Percentiles rank a stretch among this genome's conserved stretches.
Evolutionary conservation across 2,113 vertebrate species (phyloP).

Genomic region (Caloenas nicobarica): DNA sequence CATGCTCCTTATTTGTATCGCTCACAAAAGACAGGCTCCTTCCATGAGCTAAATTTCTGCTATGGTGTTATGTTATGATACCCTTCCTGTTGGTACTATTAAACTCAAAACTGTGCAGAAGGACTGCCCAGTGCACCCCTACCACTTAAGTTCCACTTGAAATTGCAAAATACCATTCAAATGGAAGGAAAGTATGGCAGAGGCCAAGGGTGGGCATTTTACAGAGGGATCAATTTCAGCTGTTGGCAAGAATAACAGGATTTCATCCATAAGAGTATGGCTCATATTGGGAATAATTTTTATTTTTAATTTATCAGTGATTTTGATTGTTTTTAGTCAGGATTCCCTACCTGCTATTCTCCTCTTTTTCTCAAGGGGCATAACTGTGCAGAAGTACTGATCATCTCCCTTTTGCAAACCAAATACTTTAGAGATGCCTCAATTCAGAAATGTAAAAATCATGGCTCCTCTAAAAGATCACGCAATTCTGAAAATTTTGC

Average conservation of each 20-base stretch:
- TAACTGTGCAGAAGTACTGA: neutral
- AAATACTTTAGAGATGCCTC: neutral
- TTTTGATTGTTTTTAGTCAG: neutral
- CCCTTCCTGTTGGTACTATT: neutral
- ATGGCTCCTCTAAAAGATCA: neutral
- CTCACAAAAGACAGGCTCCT: neutral
- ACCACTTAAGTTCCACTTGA: conserved; percentile 4
- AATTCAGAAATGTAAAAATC: neutral
- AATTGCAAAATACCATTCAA: neutral
- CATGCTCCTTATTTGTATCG: neutral
- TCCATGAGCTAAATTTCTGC: neutral
- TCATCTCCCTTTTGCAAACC: neutral
- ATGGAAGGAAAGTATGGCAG: neutral
- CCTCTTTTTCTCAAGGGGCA: neutral
- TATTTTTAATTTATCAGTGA: neutral
- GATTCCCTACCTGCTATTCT: neutral
- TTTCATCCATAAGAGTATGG: neutral
- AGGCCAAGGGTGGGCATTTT: neutral
- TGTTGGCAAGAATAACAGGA: neutral
- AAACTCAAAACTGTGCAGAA: neutral
- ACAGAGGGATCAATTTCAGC: neutral
- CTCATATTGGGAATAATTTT: neutral
- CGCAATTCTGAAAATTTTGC: neutral
- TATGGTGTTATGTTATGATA: neutral
- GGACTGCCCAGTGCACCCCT: neutral